Evolutionary conservation across 2,797 vertebrate species (phyloP), one percentile per base, ranked within the genome.

Genomic region (Trachops cirrhosus): DNA sequence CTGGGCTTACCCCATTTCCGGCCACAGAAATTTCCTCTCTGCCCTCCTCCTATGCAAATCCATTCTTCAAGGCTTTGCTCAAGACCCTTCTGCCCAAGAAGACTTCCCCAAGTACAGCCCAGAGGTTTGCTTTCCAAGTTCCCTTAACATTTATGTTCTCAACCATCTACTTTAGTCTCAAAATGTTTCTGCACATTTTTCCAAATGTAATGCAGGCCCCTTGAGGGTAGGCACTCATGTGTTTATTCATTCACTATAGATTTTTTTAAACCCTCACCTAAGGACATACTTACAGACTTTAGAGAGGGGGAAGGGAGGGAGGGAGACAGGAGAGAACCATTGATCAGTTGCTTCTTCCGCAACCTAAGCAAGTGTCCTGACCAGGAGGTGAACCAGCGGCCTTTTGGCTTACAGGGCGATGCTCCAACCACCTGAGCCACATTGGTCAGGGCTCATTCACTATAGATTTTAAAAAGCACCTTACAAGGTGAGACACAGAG

Each of bases 41-140:
- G 87, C 21, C 83, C 44, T 83, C n/a, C 15, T 54, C 34, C 57
- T 85, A 71, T 74, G 94, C 88, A 95, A 97, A 88, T 80, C 24
- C 9, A 34, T 32, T 78, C 39, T 91, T 91, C 24, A 26, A 86
- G 21, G 57, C 11, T 34, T 68, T 64, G 84, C 88, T 88, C 32
- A 80, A 92, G 54, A 71, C 24, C 48, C 15, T 84, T 64, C 39
- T 19, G 75, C 52, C 34, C 16, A 18, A 59, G 44, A 64, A 64
- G 39, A 54, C 75, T 78, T 93, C 37, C 84, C 84, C 50, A 32
- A 10, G 32, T 16, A 15, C 50, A 26, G 64, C n/a, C n/a, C 54
- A n/a, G 4, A 2, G n/a, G 71, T 39, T 75, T 68, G 86, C 89
- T 84, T 84, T 89, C 64, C 41, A 91, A 94, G 73, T 50, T 97